These are phyloP conservation scores for Macaria notata DNA, from an alignment of 2,888 invertebrate species.

Conservation along the genomic window DNA sequence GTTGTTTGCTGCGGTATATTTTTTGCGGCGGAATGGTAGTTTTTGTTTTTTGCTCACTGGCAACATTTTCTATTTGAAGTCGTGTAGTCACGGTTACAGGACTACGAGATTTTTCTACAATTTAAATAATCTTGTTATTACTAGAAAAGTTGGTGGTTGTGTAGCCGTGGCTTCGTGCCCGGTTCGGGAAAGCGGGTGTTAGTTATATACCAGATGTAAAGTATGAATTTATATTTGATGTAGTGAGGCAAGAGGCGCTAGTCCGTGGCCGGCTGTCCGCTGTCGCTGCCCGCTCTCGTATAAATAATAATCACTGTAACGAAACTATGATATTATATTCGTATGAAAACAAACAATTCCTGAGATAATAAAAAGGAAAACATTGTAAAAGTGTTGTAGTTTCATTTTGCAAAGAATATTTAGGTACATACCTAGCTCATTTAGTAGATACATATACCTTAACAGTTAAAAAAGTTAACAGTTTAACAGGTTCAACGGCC, in stretches of 20 bases:
- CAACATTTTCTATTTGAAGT: slow-evolving; percentile 9
- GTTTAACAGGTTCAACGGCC: too few species aligned
- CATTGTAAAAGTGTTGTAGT: slow-evolving; percentile 54
- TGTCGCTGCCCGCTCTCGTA: slow-evolving; percentile 73
- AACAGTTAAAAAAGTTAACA: too few species aligned
- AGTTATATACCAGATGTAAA: neutral
- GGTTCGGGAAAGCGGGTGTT: slow-evolving; percentile 19
- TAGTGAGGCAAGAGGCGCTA: too few species aligned
- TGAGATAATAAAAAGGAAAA: slow-evolving; percentile 72
- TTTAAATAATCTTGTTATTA: too few species aligned
- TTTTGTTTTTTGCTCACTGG: slow-evolving; percentile 17
- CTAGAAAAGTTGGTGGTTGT: too few species aligned
- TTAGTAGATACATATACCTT: too few species aligned
- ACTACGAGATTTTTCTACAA: too few species aligned
- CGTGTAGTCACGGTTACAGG: too few species aligned
- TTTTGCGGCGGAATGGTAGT: slow-evolving; percentile 36
- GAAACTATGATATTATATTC: slow-evolving; percentile 76
- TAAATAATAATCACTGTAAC: slow-evolving; percentile 72
- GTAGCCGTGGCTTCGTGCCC: neutral
- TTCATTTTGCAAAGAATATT: slow-evolving; percentile 49
- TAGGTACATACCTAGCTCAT: too few species aligned
- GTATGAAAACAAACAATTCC: slow-evolving; percentile 75
- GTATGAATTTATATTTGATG: too few species aligned
- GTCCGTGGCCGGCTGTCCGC: slow-evolving; percentile 35
- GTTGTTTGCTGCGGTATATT: slow-evolving; percentile 44